Evolutionary conservation across 2,888 invertebrate species (phyloP), one percentile per base, ranked within the genome.

Genomic region (Chrysolina haemoptera): DNA sequence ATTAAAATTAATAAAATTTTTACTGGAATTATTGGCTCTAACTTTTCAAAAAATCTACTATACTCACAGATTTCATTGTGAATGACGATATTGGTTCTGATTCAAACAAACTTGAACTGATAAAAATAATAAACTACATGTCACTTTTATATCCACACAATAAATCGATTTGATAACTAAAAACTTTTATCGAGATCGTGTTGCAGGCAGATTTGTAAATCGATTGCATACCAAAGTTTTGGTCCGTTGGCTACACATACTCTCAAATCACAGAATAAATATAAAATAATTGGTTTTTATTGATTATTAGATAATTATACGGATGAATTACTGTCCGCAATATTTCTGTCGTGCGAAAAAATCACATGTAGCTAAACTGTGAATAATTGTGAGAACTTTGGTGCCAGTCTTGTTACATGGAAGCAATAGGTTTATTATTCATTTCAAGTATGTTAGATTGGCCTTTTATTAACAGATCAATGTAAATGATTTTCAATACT

Each of bases 1-100:
- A n/a, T n/a, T n/a, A n/a, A n/a, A n/a, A n/a, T n/a, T n/a, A n/a
- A n/a, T 35, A 0, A 6, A 35, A 4, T 6, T 35, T 35, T 35
- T 35, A 35, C 35, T 6, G 8, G 35, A 35, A 35, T 6, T 35
- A 8, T 35, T 6, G 35, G 35, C 35, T 35, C 8, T 35, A 0
- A 27, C 27, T 27, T n/a, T n/a, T n/a, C n/a, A n/a, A n/a, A n/a
- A n/a, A 27, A 27, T 35, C 35, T 35, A 8, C 8, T 3, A 55
- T 55, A 55, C 22, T 55, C 22, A 55, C 55, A 11, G 20, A 18
- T 55, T 55, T 55, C 55, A 55, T 55, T 55, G 5, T 55, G 3
- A 14, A 55, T 22, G 22, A 20, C 12, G 22, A 55, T 55, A 22
- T 12, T 55, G 18, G 12, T 55, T 12, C 55, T 55, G 55, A 20